Base-by-base conservation (phyloP, 2,113 vertebrate species). In the Neodon shergylaensis region DNA sequence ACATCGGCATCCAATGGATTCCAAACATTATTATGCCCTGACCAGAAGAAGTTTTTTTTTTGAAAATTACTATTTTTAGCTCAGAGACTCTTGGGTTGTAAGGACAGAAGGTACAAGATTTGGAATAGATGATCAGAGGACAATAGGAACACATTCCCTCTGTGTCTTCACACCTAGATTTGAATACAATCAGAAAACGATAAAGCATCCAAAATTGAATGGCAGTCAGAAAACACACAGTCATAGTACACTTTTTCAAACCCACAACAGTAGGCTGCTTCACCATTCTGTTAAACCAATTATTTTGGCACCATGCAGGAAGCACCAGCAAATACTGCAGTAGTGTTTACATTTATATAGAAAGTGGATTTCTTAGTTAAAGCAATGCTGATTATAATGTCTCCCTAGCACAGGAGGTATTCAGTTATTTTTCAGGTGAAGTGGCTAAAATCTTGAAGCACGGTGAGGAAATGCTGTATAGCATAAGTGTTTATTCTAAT, bases 321-420 rank as follows among this genome's bases (percentile, higher is more conserved):
- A 72, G 61, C 8, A 42, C 39, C 26, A 79, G 26, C 87, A 42
- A 79, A 47, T 76, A 42, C 36, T 63, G 39, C 52, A 42, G 47
- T 22, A 24, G 10, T 74, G 10, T 47, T 76, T 70, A n/a, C 87
- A 10, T 79, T 82, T 89, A 79, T 42, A 42, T 66, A 44, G 47
- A 24, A 91, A 65, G 9, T 70, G 28, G 85, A 42, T 79, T 92
- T 92, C 81, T 96, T 96, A 54, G 89, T 88, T 52, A 94, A 52
- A 88, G 63, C 21, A 96, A 22, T 66, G 28, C 47, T 81, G 58
- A 89, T 6, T 94, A 16, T 91, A 61, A 94, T 28, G 10, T 28
- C 33, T 85, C 91, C 10, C n/a, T 73, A 10, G 16, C 28, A 12
- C 58, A 74, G 89, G 68, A 86, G 5, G 65, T 61, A 81, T 4